Conservation (phyloP, 2,113 vertebrate genomes). For the Thamnophis sirtalis region DNA sequence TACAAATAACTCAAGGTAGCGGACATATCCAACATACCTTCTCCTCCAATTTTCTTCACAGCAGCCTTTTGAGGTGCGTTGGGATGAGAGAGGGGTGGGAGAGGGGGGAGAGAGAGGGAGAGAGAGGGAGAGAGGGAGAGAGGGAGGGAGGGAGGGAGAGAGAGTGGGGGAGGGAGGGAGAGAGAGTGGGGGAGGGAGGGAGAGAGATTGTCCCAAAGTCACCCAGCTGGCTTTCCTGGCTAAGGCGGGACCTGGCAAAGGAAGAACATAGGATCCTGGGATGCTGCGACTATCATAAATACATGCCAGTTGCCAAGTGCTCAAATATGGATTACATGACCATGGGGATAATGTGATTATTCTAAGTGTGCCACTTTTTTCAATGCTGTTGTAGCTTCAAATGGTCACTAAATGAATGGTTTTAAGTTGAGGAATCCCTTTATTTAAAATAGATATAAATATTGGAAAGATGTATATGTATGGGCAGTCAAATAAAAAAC, state of each 20-base stretch:
- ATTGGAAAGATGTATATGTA: background rate
- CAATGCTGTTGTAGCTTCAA: background rate
- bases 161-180: no score
- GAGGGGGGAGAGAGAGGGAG: no score
- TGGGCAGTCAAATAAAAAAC: background rate
- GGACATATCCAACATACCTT: background rate
- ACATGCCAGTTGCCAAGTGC: background rate
- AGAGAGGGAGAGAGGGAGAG: background rate
- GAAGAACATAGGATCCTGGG: background rate
- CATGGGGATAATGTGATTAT: background rate
- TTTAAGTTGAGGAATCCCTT: background rate
- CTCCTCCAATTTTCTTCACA: background rate
- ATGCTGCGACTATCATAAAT: background rate
- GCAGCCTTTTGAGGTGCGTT: background rate
- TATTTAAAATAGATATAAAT: background rate
- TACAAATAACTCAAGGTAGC: background rate
- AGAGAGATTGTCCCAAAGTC: background rate
- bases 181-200: no score
- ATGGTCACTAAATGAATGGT: background rate
- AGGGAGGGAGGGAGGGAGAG: no score
- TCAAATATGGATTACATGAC: background rate
- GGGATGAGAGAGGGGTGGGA: no score
- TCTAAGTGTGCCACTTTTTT: background rate
- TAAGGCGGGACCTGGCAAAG: background rate
- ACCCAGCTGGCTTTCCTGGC: background rate